Evolutionary conservation across 2,888 invertebrate species (phyloP).

Genomic region (Dicyrtomina minuta): DNA sequence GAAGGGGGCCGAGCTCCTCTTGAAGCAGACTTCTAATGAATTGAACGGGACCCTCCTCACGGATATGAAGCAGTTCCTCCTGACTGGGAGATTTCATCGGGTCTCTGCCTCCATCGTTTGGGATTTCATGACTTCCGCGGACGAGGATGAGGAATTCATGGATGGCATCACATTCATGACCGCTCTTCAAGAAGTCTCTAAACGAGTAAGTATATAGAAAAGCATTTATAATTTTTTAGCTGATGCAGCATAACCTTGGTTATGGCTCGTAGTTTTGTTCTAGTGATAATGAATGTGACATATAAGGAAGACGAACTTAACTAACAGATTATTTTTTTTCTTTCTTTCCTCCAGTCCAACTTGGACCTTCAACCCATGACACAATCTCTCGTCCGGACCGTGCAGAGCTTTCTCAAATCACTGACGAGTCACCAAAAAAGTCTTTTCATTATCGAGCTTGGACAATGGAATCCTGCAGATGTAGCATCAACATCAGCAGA

Average conservation of each 20-base stretch:
- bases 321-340: too few relatives aligned
- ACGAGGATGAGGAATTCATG: background rate
- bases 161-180: background rate
- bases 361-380: slow-evolving; percentile 17
- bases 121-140: background rate
- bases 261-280: background rate
- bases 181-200: slow-evolving; percentile 14
- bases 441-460: background rate
- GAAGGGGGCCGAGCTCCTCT: background rate
- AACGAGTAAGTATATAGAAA: slow-evolving; percentile 15
- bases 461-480: background rate
- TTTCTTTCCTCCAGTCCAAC: slow-evolving; percentile 9
- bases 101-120: background rate
- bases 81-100: background rate
- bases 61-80: background rate
- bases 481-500: too few relatives aligned
- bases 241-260: background rate
- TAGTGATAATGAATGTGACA: too few relatives aligned
- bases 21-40: background rate
- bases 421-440: background rate
- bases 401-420: background rate
- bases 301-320: too few relatives aligned
- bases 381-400: background rate
- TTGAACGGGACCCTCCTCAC: background rate
- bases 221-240: background rate